Base-by-base conservation (phyloP, 53 echinoderm and acorn worm genomes). In the Patiria pectinifera region DNA sequence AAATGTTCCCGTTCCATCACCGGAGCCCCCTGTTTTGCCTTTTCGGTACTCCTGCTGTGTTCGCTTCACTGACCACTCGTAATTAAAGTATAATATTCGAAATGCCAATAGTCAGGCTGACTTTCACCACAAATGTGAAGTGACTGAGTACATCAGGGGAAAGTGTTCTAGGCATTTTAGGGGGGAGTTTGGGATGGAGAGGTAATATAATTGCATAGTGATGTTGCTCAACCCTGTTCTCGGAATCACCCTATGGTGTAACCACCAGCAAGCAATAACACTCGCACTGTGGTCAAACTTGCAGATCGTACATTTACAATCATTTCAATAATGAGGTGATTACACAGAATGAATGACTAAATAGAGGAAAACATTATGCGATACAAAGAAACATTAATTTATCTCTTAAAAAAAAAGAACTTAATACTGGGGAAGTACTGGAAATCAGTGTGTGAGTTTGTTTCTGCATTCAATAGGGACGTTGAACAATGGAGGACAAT, bases 71-170 rank as follows among this genome's bases (percentile, higher is more conserved):
- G 90, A 81, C 80, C 81, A 69, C 77, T 90, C 62, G 90, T 90
- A 90, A 90, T 90, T 90, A 90, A 90, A 90, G 80, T 90, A 81
- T 66, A 90, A 81, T 90, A 90, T 90, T 90, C 81, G 22, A 72
- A 81, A 90, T 90, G 81, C 90, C 90, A 90, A 80, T 63, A 90
- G 90, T 81, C 69, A n/a, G 53, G 69, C 69, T 80, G 90, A 90
- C 90, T 90, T 90, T 80, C 45, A 81, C 59, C 80, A 62, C 81
- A 90, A 90, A 90, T 90, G 90, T 60, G 81, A 90, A 80, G 43
- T 80, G 90, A 90, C 90, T 81, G 25, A 82, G 81, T 63, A 84
- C 14, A 59, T 35, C 23, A 43, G 69, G 80, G 69, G 26, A 90
- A 80, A 48, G 48, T 69, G 80, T 80, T 49, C 69, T 48, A 62